phyloP scores from a whole-genome alignment of 2,113 vertebrate genomes.

The Egretta garzetta region DNA sequence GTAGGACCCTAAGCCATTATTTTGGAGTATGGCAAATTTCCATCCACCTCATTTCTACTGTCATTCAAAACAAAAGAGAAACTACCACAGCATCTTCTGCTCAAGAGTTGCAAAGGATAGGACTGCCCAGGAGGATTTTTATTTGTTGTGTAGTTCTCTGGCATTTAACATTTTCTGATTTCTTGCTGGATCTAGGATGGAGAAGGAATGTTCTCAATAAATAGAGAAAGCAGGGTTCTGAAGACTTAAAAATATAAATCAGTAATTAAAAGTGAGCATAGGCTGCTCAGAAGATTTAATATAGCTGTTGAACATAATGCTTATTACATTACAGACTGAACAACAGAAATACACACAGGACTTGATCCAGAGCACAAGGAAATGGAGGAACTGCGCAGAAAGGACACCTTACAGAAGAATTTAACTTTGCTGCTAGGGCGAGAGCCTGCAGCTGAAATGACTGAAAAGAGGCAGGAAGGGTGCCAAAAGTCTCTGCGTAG shows the following conservation, averaged over 20 bases:
- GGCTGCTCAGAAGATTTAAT: background rate
- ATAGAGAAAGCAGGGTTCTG: background rate
- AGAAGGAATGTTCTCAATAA: background rate
- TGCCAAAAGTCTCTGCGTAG: background rate
- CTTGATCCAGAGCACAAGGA: background rate
- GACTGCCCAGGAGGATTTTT: background rate
- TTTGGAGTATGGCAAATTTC: background rate
- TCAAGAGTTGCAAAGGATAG: background rate
- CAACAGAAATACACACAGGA: background rate
- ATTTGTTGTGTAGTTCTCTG: background rate
- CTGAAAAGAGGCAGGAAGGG: background rate
- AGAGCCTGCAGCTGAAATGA: background rate
- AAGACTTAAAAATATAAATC: background rate
- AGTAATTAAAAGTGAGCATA: background rate
- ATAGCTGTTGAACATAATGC: accelerated
- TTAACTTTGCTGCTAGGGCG: background rate
- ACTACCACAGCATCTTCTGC: background rate
- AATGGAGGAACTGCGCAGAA: background rate
- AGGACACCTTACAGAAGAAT: background rate
- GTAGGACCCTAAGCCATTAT: background rate
- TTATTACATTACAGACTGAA: background rate
- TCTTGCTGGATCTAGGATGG: background rate
- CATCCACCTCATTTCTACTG: background rate
- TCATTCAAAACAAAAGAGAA: background rate
- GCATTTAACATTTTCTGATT: background rate